These are phyloP conservation scores for Arothron firmamentum DNA, from an alignment of 2,113 vertebrate species.

Conservation along the genomic window DNA sequence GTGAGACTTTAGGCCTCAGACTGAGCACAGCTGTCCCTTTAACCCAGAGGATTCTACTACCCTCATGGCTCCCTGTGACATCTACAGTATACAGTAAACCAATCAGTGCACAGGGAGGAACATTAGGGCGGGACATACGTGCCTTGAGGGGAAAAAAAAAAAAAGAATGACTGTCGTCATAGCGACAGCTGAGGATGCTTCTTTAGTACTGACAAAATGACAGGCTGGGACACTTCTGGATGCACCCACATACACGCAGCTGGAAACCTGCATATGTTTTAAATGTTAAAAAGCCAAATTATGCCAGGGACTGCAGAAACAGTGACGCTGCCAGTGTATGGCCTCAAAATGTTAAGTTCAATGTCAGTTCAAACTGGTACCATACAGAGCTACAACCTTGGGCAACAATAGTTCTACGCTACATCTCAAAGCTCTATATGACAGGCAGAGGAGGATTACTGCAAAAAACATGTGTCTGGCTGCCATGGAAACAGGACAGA, in stretches of 20 bases:
- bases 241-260: conserved; percentile 34
- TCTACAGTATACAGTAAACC: conserved; percentile 38
- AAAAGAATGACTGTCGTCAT: conserved; percentile 55
- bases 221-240: conserved; percentile 52
- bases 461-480: conserved; percentile 67
- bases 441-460: conserved; percentile 53
- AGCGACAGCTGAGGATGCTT: conserved; percentile 66
- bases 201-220: conserved; percentile 60
- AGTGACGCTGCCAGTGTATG: background rate
- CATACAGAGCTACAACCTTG: conserved; percentile 23
- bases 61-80: conserved; percentile 37
- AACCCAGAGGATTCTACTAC: conserved; percentile 46
- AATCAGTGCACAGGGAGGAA: conserved; percentile 52
- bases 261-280: background rate
- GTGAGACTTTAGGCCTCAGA: conserved; percentile 38
- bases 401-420: conserved; percentile 37
- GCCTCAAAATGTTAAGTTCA: background rate
- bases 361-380: background rate
- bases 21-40: conserved; percentile 48
- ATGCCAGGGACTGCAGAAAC: background rate
- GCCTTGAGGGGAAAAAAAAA: conserved; percentile 46
- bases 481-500: conserved; percentile 66
- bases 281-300: conserved; percentile 14
- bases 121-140: conserved; percentile 37
- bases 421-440: conserved; percentile 45